Base-by-base conservation (phyloP, 2,797 vertebrate species). In the Oophaga sylvatica region DNA sequence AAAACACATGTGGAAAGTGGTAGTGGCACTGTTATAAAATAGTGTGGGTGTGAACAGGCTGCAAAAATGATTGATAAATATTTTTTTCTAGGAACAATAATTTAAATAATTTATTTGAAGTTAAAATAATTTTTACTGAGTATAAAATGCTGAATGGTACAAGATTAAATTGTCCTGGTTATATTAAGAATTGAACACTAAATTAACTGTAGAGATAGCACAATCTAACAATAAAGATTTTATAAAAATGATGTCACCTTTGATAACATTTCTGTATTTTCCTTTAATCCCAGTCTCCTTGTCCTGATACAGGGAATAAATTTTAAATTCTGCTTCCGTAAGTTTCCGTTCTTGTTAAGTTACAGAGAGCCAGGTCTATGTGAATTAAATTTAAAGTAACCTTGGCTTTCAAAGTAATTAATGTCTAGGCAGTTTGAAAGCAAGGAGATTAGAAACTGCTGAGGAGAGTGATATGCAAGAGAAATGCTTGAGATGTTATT, bases 311-410 rank as follows among this genome's bases (percentile, higher is more conserved):
- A 35, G 12, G 84, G 60, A 79, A 48, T 26, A 70, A 1, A 86
- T 75, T 86, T 80, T 35, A 78, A 53, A 83, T 71, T 86, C 71
- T 78, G 62, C 80, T 83, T 81, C 45, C 29, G 53, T 86, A 89
- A 53, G 63, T 86, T 82, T 83, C 75, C 80, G n/a, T 85, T 83
- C 88, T 83, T 89, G 83, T 86, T 89, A 71, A 82, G 80, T 63
- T 77, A 41, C 35, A 83, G 80, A 89, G 65, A 89, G 80, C 75
- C 59, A 82, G 88, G 80, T 86, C 80, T 70, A 78, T 86, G 80
- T 83, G 88, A 89, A 89, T 89, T 89, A 83, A 89, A 89, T 89
- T 89, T 89, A 86, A 89, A 86, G 84, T 89, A 89, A 89, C 88
- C 84, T 86, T 86, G 80, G 88, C 88, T 89, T 89, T 89, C 88